These are phyloP conservation scores for Steinernema hermaphroditum DNA, from an alignment of 2,888 invertebrate species.

Conservation along the genomic window DNA sequence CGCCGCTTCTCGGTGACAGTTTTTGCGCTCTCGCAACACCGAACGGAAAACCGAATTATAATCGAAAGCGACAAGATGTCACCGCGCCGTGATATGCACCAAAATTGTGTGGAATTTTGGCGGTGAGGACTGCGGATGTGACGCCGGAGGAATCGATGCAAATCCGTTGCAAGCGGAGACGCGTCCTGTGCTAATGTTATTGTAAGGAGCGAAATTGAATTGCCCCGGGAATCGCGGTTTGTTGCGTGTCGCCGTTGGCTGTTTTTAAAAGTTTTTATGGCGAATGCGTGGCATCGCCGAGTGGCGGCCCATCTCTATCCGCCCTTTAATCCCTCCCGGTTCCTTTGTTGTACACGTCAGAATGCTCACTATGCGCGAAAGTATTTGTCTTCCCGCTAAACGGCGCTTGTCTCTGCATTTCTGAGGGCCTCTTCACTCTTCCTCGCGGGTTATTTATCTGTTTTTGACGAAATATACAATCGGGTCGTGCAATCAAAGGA, in stretches of 20 bases:
- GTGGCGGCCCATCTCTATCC: neutral
- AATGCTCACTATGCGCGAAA: too few species aligned
- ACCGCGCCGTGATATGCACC: neutral
- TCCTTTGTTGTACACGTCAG: neutral
- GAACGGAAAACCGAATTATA: conserved; percentile 30
- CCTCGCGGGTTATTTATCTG: neutral
- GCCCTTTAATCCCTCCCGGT: neutral
- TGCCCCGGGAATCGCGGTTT: conserved; percentile 7
- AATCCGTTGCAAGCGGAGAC: neutral
- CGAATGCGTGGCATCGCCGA: neutral
- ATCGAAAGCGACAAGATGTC: conserved; percentile 28
- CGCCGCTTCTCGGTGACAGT: conserved; percentile 10
- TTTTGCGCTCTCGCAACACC: conserved; percentile 16
- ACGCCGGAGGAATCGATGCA: conserved; percentile 2
- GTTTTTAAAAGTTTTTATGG: conserved; percentile 11
- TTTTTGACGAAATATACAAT: neutral
- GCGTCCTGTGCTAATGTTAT: conserved; percentile 12
- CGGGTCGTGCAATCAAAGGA: conserved; percentile 8
- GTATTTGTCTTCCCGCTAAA: too few species aligned
- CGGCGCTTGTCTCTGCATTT: neutral
- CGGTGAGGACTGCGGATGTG: neutral
- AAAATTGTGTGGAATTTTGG: neutral
- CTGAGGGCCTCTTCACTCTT: neutral
- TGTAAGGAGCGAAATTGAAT: conserved; percentile 27
- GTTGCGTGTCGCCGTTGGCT: conserved; percentile 10